phyloP scores from a whole-genome alignment of 2,888 invertebrate genomes.

The Gnatocerus cornutus region DNA sequence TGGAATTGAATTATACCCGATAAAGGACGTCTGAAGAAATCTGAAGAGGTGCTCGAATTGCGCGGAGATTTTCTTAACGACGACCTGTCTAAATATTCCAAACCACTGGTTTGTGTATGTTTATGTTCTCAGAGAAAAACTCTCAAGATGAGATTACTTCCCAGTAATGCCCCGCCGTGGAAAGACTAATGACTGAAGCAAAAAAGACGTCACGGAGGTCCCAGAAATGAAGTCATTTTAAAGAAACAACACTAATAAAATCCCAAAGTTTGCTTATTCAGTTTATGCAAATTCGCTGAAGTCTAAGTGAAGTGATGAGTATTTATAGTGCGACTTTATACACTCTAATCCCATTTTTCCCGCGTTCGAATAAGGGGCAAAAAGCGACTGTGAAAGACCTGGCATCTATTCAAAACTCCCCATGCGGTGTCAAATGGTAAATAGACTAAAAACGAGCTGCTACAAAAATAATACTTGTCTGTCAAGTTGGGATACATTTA shows the following conservation, averaged over 20 bases:
- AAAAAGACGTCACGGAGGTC: neutral
- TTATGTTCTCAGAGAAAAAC: too few species aligned
- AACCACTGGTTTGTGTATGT: neutral
- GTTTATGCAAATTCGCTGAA: neutral
- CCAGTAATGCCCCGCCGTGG: too few species aligned
- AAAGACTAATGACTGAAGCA: too few species aligned
- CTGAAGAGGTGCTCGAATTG: neutral
- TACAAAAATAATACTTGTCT: conserved; percentile 23
- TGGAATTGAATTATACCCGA: conserved; percentile 5
- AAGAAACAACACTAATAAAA: neutral
- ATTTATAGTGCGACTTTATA: too few species aligned
- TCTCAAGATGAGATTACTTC: too few species aligned
- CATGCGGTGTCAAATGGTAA: conserved; percentile 28
- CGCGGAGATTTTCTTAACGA: neutral
- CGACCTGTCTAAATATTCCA: neutral
- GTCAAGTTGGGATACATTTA: conserved; percentile 23
- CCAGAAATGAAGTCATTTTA: neutral
- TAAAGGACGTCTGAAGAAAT: neutral
- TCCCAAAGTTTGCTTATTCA: neutral
- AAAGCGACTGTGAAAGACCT: conserved; percentile 16
- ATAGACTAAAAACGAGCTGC: conserved; percentile 25
- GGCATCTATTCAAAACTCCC: conserved; percentile 28
- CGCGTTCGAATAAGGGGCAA: too few species aligned
- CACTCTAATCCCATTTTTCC: too few species aligned
- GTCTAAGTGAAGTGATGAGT: too few species aligned